Base-by-base conservation (phyloP, 1,140 invertebrate species). In the Caenorhabditis brenneri region DNA sequence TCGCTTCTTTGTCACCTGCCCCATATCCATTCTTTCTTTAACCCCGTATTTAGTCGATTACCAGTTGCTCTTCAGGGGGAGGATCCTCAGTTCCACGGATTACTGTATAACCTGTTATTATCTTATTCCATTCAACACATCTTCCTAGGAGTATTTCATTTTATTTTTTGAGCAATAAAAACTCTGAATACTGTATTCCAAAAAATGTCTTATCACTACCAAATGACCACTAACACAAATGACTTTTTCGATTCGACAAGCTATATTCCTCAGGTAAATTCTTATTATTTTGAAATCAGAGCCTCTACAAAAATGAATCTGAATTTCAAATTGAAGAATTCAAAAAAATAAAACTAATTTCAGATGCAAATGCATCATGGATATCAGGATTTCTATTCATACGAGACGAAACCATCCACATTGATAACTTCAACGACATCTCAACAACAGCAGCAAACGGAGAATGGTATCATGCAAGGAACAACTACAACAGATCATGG, bases 91-190 rank as follows among this genome's bases (percentile, higher is more conserved):
- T 58, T 58, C 24, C 6, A 46, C 33, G 15, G 65, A 74, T 74
- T 74, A 74, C 65, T 74, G 65, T 74, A 58, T 9, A 74, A 74
- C 65, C 65, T 74, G 36, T 74, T 74, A 74, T 74, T 74, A 74
- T 65, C 58, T 58, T 22, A 58, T 7, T 29, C 12, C 39, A 6
- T 42, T 5, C 48, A 16, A 22, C 10, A 27, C 1, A 36, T 74
- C 10, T 7, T 74, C 22, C 22, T 39, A n/a, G n/a, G n/a, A n/a
- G n/a, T n/a, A n/a, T n/a, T n/a, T n/a, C n/a, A n/a, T n/a, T n/a
- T n/a, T n/a, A n/a, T n/a, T n/a, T 6, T 42, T 42, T 12, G 39
- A 42, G 39, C 39, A 42, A 12, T 42, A 6, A 42, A 12, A 42
- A 42, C 39, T 42, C 39, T 42, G n/a, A n/a, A 6, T 42, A 6